Percentiles rank a stretch among this genome's conserved stretches.
Conservation (phyloP, 2,888 invertebrate genomes). For the Chrysolina haemoptera region DNA sequence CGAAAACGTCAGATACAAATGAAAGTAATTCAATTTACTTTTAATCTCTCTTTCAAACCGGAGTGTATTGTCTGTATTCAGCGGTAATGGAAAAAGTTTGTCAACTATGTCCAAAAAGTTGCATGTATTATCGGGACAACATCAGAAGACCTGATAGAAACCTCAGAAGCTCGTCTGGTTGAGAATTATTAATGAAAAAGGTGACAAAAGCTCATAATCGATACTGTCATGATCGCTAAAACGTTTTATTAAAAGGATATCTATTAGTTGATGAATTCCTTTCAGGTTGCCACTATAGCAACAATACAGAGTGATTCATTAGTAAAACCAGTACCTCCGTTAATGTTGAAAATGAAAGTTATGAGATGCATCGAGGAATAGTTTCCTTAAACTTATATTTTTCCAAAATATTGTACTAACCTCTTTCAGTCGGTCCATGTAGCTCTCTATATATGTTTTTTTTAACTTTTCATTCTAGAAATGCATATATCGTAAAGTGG, state of each 20-base stretch:
- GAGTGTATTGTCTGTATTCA: conserved; percentile 63
- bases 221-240: not conserved
- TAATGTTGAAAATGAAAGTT: too few relatives aligned
- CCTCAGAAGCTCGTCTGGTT: conserved; percentile 52
- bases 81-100: conserved; percentile 66
- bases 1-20: conserved; percentile 47
- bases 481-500: too few relatives aligned
- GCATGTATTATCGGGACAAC: conserved; percentile 63
- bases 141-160: conserved; percentile 54
- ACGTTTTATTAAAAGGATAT: not conserved
- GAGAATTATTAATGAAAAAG: conserved; percentile 25
- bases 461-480: too few relatives aligned
- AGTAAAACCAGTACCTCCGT: too few relatives aligned
- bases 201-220: not conserved
- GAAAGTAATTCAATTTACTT: conserved; percentile 59
- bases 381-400: too few relatives aligned
- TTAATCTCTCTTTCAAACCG: conserved; percentile 61
- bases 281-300: not conserved
- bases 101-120: conserved; percentile 63
- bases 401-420: too few relatives aligned
- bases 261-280: not conserved
- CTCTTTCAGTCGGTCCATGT: too few relatives aligned
- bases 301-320: too few relatives aligned
- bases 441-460: too few relatives aligned
- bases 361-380: too few relatives aligned